Percentiles rank a stretch among this genome's conserved stretches.
Evolutionary conservation across 2,888 invertebrate genomes (phyloP).

Genomic region (Xylota segnis): DNA sequence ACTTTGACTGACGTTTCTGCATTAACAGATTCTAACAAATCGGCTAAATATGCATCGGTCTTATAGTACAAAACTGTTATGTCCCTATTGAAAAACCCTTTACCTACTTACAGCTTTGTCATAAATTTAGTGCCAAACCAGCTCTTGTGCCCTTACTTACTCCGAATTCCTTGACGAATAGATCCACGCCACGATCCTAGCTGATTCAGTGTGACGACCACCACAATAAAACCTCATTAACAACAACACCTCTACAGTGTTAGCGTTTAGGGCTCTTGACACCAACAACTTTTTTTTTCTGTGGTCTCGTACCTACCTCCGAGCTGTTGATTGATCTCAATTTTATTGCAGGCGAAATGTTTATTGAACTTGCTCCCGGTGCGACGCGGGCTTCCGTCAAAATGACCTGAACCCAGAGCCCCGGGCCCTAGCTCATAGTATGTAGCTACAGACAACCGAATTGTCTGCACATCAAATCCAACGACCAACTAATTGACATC

Average conservation of each 20-base stretch:
- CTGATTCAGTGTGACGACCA: too few relatives aligned
- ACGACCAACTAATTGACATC: conserved; percentile 75
- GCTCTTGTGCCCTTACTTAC: too few relatives aligned
- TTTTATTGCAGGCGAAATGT: conserved; percentile 57
- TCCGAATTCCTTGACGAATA: too few relatives aligned
- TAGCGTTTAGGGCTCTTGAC: conserved; percentile 54
- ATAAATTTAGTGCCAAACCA: too few relatives aligned
- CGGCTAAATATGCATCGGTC: too few relatives aligned
- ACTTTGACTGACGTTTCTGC: too few relatives aligned
- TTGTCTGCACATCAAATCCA: conserved; percentile 65
- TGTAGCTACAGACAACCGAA: conserved; percentile 9
- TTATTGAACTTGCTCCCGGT: conserved; percentile 33
- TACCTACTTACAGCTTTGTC: too few relatives aligned
- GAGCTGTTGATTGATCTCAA: conserved; percentile 29
- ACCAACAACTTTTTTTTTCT: conserved; percentile 34
- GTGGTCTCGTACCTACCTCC: conserved; percentile 1
- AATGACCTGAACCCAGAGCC: conserved; percentile 2
- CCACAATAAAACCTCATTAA: conserved; percentile 46
- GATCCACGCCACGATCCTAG: too few relatives aligned
- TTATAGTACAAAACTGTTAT: too few relatives aligned
- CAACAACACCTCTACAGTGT: conserved; percentile 43
- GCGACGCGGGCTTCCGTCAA: conserved; percentile 28
- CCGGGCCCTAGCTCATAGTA: neutral
- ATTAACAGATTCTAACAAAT: too few relatives aligned
- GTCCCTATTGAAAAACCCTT: too few relatives aligned